These are phyloP conservation scores for Listrodromus nycthemerus DNA, from an alignment of 2,888 invertebrate species.

Conservation along the genomic window DNA sequence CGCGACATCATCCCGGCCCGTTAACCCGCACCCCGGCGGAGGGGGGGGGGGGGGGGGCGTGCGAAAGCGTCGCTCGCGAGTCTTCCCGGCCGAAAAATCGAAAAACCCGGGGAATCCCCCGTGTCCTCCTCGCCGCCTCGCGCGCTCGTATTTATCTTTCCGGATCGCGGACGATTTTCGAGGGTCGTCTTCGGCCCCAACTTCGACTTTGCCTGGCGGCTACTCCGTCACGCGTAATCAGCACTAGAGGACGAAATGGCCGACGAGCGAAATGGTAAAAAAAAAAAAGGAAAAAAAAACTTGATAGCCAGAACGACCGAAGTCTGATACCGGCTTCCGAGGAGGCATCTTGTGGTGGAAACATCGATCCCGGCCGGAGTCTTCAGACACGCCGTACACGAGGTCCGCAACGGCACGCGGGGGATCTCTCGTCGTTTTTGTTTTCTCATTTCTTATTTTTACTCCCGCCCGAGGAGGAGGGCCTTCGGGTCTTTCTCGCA, in stretches of 20 bases:
- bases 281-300: slow-evolving; percentile 57
- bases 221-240: slow-evolving; percentile 66
- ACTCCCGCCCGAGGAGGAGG: slow-evolving; percentile 31
- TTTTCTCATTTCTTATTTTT: slow-evolving; percentile 50
- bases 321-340: background rate
- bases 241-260: slow-evolving; percentile 31
- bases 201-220: slow-evolving; percentile 57
- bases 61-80: slow-evolving; percentile 30
- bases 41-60: no score
- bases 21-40: slow-evolving; percentile 70
- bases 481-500: slow-evolving; percentile 44
- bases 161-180: slow-evolving; percentile 70
- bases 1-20: slow-evolving; percentile 60
- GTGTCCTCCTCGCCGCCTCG: slow-evolving; percentile 32
- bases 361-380: slow-evolving; percentile 72
- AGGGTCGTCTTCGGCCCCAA: slow-evolving; percentile 62
- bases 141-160: slow-evolving; percentile 77
- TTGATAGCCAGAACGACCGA: slow-evolving; percentile 61
- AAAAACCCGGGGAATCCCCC: slow-evolving; percentile 68
- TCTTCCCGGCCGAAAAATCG: slow-evolving; percentile 63
- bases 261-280: background rate
- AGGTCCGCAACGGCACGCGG: background rate
- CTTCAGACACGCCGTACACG: slow-evolving; percentile 13
- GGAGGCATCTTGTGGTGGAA: slow-evolving; percentile 71
- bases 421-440: slow-evolving; percentile 22